phyloP scores from a whole-genome alignment of 1,140 invertebrate species.

The Musca vetustissima region DNA sequence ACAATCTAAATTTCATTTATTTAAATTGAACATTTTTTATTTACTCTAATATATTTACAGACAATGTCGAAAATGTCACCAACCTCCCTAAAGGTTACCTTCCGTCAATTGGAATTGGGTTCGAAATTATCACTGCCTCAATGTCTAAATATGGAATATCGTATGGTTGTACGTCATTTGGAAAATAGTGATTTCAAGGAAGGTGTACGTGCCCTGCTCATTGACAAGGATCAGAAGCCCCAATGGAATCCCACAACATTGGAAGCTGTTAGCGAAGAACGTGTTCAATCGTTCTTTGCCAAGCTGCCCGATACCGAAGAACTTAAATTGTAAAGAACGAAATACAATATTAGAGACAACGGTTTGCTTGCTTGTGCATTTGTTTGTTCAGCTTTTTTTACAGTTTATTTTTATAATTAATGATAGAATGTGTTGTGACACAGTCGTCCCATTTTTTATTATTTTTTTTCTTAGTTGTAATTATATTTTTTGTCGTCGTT shows the following conservation, averaged over 20 bases:
- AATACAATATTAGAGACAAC: not conserved
- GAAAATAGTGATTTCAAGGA: slow-evolving; percentile 87
- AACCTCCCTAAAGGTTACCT: slow-evolving; percentile 87
- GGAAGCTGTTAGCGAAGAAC: slow-evolving; percentile 72
- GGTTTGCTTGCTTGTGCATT: not conserved
- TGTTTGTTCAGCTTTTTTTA: slow-evolving; percentile 7
- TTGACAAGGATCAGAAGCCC: slow-evolving; percentile 93
- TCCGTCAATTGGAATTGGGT: slow-evolving; percentile 76
- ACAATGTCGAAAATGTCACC: slow-evolving; percentile 86
- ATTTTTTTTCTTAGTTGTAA: too few relatives aligned
- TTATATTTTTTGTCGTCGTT: too few relatives aligned
- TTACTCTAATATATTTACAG: slow-evolving; percentile 47
- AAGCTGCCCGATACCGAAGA: slow-evolving; percentile 71
- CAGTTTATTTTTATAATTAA: not conserved
- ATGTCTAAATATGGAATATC: slow-evolving; percentile 89
- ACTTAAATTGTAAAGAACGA: slow-evolving; percentile 54
- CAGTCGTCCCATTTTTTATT: too few relatives aligned
- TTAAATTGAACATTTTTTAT: too few relatives aligned
- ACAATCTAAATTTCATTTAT: too few relatives aligned
- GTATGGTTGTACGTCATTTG: slow-evolving; percentile 71
- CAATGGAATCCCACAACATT: slow-evolving; percentile 82
- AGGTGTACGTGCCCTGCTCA: slow-evolving; percentile 88
- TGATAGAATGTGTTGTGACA: too few relatives aligned
- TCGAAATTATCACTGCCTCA: slow-evolving; percentile 74
- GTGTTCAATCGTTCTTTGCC: slow-evolving; percentile 76